phyloP scores from a whole-genome alignment of 2,797 vertebrate genomes.

The Liparis tanakae region DNA sequence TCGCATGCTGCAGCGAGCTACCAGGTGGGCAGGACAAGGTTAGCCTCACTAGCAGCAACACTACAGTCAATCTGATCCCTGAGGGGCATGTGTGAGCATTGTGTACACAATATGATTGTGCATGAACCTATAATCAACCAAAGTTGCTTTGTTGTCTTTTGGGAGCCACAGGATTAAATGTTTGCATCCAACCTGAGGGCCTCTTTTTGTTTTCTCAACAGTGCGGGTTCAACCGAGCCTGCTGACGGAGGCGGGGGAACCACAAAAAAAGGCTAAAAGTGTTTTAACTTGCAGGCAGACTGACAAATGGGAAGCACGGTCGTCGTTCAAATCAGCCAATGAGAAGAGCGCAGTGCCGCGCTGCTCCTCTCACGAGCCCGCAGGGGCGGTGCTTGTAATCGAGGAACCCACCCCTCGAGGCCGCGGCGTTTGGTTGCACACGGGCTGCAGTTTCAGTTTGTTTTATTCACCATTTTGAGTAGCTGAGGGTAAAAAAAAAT shows the following conservation, averaged over 20 bases:
- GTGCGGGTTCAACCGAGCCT: slow-evolving; percentile 79
- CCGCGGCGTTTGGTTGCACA: slow-evolving; percentile 83
- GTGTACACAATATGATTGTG: slow-evolving; percentile 7
- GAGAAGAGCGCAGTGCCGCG: background rate
- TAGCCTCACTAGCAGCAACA: slow-evolving; percentile 8
- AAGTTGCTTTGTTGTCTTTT: slow-evolving; percentile 51
- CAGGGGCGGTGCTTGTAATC: slow-evolving; percentile 58
- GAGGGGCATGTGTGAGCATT: background rate
- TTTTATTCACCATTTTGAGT: slow-evolving; percentile 91
- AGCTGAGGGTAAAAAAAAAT: slow-evolving; percentile 81
- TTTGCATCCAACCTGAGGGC: slow-evolving; percentile 77
- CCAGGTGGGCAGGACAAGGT: slow-evolving; percentile 53
- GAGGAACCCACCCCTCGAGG: slow-evolving; percentile 68
- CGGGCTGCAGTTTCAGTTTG: slow-evolving; percentile 90
- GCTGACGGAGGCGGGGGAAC: slow-evolving; percentile 70
- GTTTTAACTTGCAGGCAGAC: slow-evolving; percentile 43
- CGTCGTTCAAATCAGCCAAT: slow-evolving; percentile 82
- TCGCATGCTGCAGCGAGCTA: slow-evolving; percentile 52
- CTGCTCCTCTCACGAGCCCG: slow-evolving; percentile 50
- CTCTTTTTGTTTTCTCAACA: slow-evolving; percentile 87
- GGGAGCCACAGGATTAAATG: slow-evolving; percentile 67
- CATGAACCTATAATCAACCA: slow-evolving; percentile 22
- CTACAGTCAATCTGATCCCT: background rate
- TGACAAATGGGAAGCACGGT: slow-evolving; percentile 45
- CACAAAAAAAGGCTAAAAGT: slow-evolving; percentile 4